These are phyloP conservation scores for Nymphalis urticae DNA, from an alignment of 2,888 invertebrate genomes.

Conservation along the genomic window DNA sequence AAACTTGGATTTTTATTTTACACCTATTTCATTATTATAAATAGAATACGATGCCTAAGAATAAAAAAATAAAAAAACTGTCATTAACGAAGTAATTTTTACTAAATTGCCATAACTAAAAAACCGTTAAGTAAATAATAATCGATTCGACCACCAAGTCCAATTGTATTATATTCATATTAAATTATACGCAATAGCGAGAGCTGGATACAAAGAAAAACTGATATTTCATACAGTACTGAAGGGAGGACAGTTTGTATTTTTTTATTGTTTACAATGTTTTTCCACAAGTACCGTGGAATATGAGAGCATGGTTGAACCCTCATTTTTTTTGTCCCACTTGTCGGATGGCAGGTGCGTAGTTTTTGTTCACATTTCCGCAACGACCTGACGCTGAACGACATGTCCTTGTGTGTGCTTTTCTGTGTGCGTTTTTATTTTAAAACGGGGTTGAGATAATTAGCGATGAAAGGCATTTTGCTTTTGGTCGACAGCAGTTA, in stretches of 20 bases:
- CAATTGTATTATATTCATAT: no score
- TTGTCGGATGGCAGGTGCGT: conserved; percentile 47
- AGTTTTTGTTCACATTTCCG: conserved; percentile 46
- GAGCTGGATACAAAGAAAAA: neutral
- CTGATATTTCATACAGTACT: no score
- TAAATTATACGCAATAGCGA: neutral
- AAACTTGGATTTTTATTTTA: no score
- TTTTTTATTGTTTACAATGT: neutral
- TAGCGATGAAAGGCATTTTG: conserved; percentile 1
- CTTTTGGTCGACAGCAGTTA: neutral
- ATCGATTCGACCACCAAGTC: no score
- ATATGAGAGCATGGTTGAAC: conserved; percentile 1
- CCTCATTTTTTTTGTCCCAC: conserved; percentile 33
- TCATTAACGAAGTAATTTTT: no score
- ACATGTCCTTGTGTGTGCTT: conserved; percentile 3
- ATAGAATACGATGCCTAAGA: no score
- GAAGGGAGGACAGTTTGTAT: no score
- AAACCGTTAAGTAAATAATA: no score
- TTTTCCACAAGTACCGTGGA: neutral
- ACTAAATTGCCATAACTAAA: no score
- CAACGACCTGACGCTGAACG: conserved; percentile 41
- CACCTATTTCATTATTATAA: no score
- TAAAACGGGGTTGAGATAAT: conserved; percentile 2
- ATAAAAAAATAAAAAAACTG: no score
- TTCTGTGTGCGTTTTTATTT: neutral